Conservation (phyloP, 1,140 invertebrate genomes). For the Trichonephila inaurata region DNA sequence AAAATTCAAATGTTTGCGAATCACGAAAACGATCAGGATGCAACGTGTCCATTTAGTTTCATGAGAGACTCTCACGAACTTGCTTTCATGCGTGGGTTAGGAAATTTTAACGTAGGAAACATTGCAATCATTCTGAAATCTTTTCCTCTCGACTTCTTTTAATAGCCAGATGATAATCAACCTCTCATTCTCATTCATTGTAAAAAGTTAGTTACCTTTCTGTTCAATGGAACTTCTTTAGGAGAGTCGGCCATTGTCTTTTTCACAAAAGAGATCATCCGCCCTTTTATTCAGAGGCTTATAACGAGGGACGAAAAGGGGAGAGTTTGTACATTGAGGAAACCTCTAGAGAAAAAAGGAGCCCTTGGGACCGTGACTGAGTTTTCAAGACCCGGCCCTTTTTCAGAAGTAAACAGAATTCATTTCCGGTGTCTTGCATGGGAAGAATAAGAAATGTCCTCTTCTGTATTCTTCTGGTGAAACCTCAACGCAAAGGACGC, state of each 20-base stretch:
- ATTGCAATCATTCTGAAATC: not conserved
- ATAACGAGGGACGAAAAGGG: not conserved
- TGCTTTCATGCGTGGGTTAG: not conserved
- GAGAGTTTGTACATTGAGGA: not conserved
- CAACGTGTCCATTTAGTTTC: too few relatives aligned
- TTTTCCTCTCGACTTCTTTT: not conserved
- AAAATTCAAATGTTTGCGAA: too few relatives aligned
- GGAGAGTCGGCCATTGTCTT: not conserved
- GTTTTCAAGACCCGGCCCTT: not conserved
- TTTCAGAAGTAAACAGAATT: not conserved
- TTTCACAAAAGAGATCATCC: not conserved
- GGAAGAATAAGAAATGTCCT: not conserved
- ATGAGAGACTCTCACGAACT: not conserved
- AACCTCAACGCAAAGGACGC: not conserved
- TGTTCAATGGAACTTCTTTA: not conserved
- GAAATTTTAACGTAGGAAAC: not conserved
- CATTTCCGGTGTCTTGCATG: constrained; percentile 7
- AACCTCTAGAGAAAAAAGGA: not conserved
- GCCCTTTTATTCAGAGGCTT: not conserved
- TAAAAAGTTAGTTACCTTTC: not conserved
- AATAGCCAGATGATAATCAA: not conserved
- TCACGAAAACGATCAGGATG: too few relatives aligned
- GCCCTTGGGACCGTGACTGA: not conserved
- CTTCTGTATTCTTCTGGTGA: not conserved
- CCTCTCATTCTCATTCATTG: not conserved